Base-by-base conservation (phyloP, 2,797 vertebrate genomes). In the Malacoctenus gilli region DNA sequence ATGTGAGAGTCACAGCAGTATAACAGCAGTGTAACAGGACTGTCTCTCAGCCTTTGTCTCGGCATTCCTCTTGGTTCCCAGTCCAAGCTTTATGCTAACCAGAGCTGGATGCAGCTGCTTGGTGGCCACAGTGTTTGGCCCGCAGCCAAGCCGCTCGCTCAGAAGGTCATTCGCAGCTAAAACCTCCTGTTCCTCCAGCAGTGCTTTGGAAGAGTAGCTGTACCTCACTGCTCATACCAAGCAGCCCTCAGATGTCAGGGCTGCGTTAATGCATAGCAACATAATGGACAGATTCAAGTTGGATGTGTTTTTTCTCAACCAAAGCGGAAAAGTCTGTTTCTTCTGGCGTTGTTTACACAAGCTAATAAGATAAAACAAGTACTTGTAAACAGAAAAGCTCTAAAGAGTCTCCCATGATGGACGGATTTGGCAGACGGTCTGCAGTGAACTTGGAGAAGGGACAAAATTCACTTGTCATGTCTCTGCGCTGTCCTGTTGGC, bases 91-190 rank as follows among this genome's bases (percentile, higher is more conserved):
- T 25, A 42, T 16, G 37, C 39, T 48, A 22, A 16, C 21, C 47
- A 41, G 37, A 2, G 1, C 15, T 53, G 35, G 62, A 51, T 30
- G 55, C 19, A 36, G 8, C 18, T 31, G 18, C 25, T 9, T 15
- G 30, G 20, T 37, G 10, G 54, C 49, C 50, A 37, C 8, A 1
- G 10, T 34, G 7, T 53, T 49, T 59, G 61, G 58, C 35, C 32
- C 31, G 12, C 9, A 32, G 47, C 54, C 66, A 63, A 9, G 16
- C 5, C 4, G 25, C 50, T 69, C 44, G n/a, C 34, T 56, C 54
- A 71, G 47, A 36, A 28, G 39, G 48, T 59, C 44, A 35, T 35
- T 51, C 34, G 39, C 21, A 60, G 57, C 11, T 8, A n/a, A 13
- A 46, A 44, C 28, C 10, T 11, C 8, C 36, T 30, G 44, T 36